These are phyloP conservation scores for Meda fulgida DNA, from an alignment of 2,797 vertebrate species.

Conservation along the genomic window DNA sequence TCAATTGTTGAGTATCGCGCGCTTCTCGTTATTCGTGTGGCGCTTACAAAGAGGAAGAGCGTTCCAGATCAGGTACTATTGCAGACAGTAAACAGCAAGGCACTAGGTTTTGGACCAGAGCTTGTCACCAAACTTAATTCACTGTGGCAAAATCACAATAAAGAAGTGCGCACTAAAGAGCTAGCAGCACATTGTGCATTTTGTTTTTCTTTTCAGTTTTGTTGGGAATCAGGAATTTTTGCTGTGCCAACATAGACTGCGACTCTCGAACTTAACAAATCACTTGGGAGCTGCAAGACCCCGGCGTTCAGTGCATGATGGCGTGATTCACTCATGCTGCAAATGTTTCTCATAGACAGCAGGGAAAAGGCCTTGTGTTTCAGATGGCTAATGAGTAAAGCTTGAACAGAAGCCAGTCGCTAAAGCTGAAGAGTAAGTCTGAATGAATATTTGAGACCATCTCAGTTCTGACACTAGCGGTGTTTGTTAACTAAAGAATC, in stretches of 20 bases:
- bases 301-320: neutral
- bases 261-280: conserved; percentile 10
- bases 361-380: conserved; percentile 18
- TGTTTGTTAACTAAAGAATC: neutral
- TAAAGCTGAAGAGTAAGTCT: neutral
- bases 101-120: neutral
- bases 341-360: conserved; percentile 12
- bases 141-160: neutral
- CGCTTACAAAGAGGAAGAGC: neutral
- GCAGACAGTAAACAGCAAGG: neutral
- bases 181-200: neutral
- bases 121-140: neutral
- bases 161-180: neutral
- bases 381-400: neutral
- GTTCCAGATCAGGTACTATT: neutral
- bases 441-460: neutral
- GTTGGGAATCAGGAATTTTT: conserved; percentile 14
- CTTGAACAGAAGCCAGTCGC: conserved; percentile 18
- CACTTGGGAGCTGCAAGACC: neutral
- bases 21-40: neutral
- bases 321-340: conserved; percentile 13
- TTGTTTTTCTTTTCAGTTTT: conserved; percentile 15
- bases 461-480: neutral
- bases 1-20: neutral
- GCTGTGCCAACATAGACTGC: conserved; percentile 40